Percentiles rank a stretch among this genome's conserved stretches.
Conservation (phyloP, 2,113 vertebrate genomes). For the Noturus placidus region DNA sequence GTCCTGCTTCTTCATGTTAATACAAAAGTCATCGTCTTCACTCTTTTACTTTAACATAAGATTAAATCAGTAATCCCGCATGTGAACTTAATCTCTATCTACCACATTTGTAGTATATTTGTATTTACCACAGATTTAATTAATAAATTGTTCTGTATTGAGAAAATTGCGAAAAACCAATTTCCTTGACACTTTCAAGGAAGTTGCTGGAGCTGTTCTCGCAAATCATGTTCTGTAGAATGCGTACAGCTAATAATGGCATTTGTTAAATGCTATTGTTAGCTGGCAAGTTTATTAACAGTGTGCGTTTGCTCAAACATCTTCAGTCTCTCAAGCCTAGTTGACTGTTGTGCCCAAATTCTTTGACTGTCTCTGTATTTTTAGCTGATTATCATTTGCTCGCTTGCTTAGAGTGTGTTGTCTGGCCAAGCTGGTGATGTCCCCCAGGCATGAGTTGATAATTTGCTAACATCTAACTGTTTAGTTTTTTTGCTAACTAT, state of each 20-base stretch:
- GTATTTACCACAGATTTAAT: background rate
- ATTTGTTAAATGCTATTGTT: background rate
- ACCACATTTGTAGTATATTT: background rate
- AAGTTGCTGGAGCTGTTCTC: background rate
- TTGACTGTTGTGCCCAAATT: background rate
- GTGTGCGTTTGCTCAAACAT: background rate
- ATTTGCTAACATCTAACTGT: background rate
- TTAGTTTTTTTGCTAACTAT: background rate
- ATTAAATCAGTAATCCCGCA: background rate
- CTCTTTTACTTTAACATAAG: background rate
- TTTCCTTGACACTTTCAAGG: background rate
- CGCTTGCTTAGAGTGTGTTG: background rate
- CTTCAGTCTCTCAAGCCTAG: background rate
- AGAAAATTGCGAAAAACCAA: background rate
- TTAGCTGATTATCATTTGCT: background rate
- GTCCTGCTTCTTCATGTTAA: background rate
- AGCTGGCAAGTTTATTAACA: background rate
- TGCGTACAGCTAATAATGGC: background rate
- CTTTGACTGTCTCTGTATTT: background rate
- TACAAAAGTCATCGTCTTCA: background rate
- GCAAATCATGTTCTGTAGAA: background rate
- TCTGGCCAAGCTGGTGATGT: background rate
- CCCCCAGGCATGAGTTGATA: background rate
- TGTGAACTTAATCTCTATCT: background rate
- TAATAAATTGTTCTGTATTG: background rate